Percentiles rank a stretch among this genome's conserved stretches.
Evolutionary conservation across 2,113 vertebrate species (phyloP).

Genomic region (Calyptomena viridis): DNA sequence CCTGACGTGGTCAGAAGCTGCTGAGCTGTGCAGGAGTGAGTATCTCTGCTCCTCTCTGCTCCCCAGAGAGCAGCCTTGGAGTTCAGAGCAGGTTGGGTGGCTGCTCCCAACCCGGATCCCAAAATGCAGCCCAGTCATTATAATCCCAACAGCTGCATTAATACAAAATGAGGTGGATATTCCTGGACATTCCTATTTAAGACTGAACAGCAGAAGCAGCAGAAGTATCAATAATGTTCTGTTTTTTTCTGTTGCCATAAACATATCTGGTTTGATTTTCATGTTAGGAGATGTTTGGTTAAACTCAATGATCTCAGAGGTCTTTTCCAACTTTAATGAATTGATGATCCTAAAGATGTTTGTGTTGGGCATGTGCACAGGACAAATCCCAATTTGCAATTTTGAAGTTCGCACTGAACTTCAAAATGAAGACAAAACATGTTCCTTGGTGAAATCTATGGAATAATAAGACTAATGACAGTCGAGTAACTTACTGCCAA

Average conservation of each 20-base stretch:
- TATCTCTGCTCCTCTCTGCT: not conserved
- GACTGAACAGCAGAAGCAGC: not conserved
- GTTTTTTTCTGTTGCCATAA: not conserved
- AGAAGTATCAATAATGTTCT: not conserved
- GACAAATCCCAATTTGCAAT: not conserved
- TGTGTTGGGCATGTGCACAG: fast-evolving
- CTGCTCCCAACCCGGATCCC: not conserved
- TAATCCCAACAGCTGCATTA: not conserved
- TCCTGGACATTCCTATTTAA: not conserved
- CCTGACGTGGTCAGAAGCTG: constrained; percentile 22
- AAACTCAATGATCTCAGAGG: not conserved
- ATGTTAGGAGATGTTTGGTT: not conserved
- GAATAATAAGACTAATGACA: too few relatives aligned
- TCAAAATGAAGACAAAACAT: not conserved
- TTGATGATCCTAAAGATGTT: fast-evolving
- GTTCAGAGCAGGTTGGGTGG: not conserved
- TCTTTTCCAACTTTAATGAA: not conserved
- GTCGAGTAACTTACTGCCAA: fast-evolving
- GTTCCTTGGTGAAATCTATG: not conserved
- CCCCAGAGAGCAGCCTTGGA: not conserved
- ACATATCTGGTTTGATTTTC: not conserved
- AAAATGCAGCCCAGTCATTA: fast-evolving
- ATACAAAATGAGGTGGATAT: fast-evolving
- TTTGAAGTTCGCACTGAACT: too few relatives aligned
- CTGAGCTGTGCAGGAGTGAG: constrained; percentile 61